Percentiles rank a stretch among this genome's conserved stretches.
Conservation (phyloP, 1,140 invertebrate genomes). For the Apis mellifera region DNA sequence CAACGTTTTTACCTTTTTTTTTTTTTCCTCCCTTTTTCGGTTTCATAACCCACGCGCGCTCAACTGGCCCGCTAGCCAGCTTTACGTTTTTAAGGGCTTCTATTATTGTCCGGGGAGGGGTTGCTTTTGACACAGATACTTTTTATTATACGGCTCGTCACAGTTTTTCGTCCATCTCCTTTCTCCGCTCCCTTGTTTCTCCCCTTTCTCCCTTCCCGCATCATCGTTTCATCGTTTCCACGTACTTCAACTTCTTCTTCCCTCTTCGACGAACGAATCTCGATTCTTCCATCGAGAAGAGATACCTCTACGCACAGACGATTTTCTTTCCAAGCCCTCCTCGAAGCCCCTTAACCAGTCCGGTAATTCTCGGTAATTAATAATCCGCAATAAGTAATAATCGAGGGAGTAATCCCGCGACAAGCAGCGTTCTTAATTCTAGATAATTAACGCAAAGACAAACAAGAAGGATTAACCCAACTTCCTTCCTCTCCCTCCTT, state of each 20-base stretch:
- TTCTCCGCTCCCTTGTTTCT: not conserved
- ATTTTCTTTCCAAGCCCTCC: constrained; percentile 25
- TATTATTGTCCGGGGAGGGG: constrained; percentile 36
- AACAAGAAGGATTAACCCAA: constrained; percentile 78
- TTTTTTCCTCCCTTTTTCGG: not conserved
- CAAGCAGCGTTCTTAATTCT: constrained; percentile 80
- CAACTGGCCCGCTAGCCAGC: constrained; percentile 28
- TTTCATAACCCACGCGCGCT: constrained; percentile 49
- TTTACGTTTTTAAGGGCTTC: constrained; percentile 50
- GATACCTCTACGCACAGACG: not conserved
- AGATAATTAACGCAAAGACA: constrained; percentile 82
- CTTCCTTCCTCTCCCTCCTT: constrained; percentile 41
- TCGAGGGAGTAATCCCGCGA: constrained; percentile 79
- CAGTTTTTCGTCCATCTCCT: not conserved
- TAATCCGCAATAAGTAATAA: constrained; percentile 82
- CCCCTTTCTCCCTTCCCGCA: not conserved
- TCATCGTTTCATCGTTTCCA: not conserved
- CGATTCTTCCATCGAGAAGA: not conserved
- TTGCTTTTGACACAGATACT: constrained; percentile 39
- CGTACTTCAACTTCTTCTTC: not conserved
- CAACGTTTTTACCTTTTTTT: constrained; percentile 16
- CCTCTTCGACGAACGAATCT: not conserved
- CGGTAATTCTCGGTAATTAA: constrained; percentile 80
- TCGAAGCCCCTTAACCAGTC: constrained; percentile 39
- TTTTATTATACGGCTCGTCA: not conserved